Evolutionary conservation across 2,797 vertebrate genomes (phyloP).

Genomic region (Periophthalmus magnuspinnatus): DNA sequence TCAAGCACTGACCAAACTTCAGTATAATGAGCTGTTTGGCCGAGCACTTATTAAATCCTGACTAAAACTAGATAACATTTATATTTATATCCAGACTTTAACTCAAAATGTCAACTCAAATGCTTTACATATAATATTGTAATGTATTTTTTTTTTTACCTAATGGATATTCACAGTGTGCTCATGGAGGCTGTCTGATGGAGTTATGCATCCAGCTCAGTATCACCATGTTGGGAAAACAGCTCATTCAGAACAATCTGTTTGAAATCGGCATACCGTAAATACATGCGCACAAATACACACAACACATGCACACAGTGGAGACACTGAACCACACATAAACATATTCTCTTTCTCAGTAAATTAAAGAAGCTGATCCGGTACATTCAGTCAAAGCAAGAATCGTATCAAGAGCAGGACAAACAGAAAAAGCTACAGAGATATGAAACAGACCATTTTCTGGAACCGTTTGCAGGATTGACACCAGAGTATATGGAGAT

Average conservation of each 20-base stretch:
- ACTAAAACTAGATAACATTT: too few species aligned
- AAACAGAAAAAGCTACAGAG: slow-evolving; percentile 84
- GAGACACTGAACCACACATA: background rate
- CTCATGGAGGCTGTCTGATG: slow-evolving; percentile 95
- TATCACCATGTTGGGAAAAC: slow-evolving; percentile 98
- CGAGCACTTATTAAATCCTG: too few species aligned
- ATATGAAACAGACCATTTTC: slow-evolving; percentile 90
- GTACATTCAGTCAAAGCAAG: slow-evolving; percentile 85
- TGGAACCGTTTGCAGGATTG: slow-evolving; percentile 93
- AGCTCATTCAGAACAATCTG: slow-evolving; percentile 97
- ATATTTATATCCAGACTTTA: too few species aligned
- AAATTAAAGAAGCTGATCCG: slow-evolving; percentile 97
- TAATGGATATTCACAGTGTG: slow-evolving; percentile 77
- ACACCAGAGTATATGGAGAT: slow-evolving; percentile 99
- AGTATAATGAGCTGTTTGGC: too few species aligned
- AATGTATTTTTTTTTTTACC: background rate
- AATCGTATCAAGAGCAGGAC: slow-evolving; percentile 84
- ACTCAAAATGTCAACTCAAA: too few species aligned
- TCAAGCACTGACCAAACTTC: too few species aligned
- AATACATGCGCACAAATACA: slow-evolving; percentile 61
- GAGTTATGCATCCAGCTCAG: slow-evolving; percentile 97
- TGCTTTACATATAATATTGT: too few species aligned
- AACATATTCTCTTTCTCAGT: slow-evolving; percentile 64
- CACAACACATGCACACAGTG: background rate
- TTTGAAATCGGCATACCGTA: slow-evolving; percentile 98